A percentile compares a stretch with the other conserved stretches of the same genome.
phyloP scores from a whole-genome alignment of 2,888 invertebrate species.

The Limnephilus auricula region DNA sequence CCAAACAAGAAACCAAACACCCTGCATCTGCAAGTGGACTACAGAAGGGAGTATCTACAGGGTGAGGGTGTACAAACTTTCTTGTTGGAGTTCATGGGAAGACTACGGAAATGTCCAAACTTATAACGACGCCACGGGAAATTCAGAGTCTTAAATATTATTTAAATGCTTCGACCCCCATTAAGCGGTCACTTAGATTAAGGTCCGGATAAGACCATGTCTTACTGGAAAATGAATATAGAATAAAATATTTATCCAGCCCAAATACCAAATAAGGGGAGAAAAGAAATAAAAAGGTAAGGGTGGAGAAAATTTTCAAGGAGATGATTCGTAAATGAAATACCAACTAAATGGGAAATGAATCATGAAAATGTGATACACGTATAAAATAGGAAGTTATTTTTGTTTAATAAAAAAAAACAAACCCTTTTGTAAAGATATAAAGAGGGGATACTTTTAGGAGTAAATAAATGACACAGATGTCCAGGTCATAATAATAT shows the following conservation, averaged over 20 bases:
- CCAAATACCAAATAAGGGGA: background rate
- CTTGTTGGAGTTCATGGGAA: conserved; percentile 2
- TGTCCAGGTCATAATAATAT: background rate
- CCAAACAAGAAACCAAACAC: background rate
- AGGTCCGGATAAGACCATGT: background rate
- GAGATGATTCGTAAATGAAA: background rate
- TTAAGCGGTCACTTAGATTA: conserved; percentile 21
- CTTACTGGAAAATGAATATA: conserved; percentile 21
- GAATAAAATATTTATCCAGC: background rate
- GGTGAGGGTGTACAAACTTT: conserved; percentile 14
- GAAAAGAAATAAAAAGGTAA: background rate
- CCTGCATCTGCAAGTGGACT: background rate
- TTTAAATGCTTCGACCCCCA: conserved; percentile 27
- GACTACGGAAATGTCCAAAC: conserved; percentile 35
- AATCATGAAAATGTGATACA: background rate
- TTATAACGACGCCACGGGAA: conserved; percentile 33
- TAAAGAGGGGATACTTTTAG: background rate
- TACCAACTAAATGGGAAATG: background rate
- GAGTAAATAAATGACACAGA: background rate
- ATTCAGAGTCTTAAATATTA: conserved; percentile 19
- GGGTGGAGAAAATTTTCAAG: background rate
- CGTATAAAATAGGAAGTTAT: background rate
- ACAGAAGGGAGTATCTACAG: background rate
- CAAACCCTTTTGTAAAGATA: background rate
- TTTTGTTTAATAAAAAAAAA: background rate